phyloP scores from a whole-genome alignment of 2,888 invertebrate species.

The Cylloceria caligata region DNA sequence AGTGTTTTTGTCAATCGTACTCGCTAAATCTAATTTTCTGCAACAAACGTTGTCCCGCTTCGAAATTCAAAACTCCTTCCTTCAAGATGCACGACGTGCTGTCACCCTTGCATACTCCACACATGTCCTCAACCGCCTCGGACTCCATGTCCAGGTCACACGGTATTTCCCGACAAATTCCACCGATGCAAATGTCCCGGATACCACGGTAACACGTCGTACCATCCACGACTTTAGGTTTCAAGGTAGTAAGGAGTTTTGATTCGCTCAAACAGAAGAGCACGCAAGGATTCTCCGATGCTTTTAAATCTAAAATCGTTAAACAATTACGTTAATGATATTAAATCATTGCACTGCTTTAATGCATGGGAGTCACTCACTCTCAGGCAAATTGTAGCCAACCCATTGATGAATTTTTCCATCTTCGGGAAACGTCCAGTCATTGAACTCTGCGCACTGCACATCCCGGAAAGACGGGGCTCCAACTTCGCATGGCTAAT shows the following conservation, averaged over 20 bases:
- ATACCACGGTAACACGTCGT: constrained; percentile 86
- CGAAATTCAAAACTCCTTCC: constrained; percentile 83
- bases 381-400: constrained; percentile 84
- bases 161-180: constrained; percentile 85
- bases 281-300: constrained; percentile 81
- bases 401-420: constrained; percentile 85
- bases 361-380: constrained; percentile 70
- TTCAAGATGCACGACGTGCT: constrained; percentile 85
- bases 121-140: constrained; percentile 86
- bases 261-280: constrained; percentile 81
- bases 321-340: neutral
- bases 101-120: constrained; percentile 89
- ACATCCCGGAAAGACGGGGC: constrained; percentile 84
- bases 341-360: neutral
- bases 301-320: constrained; percentile 68
- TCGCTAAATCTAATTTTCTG: neutral
- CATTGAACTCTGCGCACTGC: constrained; percentile 86
- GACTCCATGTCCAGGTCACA: constrained; percentile 87
- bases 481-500: constrained; percentile 84
- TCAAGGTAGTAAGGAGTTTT: constrained; percentile 81
- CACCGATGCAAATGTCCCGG: constrained; percentile 86
- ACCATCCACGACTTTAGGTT: constrained; percentile 86
- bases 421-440: constrained; percentile 85
- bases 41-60: constrained; percentile 73
- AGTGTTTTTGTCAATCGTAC: neutral